Evolutionary conservation across 23 tunicate genomes (phyloP).

Genomic region (Styela plicata): DNA sequence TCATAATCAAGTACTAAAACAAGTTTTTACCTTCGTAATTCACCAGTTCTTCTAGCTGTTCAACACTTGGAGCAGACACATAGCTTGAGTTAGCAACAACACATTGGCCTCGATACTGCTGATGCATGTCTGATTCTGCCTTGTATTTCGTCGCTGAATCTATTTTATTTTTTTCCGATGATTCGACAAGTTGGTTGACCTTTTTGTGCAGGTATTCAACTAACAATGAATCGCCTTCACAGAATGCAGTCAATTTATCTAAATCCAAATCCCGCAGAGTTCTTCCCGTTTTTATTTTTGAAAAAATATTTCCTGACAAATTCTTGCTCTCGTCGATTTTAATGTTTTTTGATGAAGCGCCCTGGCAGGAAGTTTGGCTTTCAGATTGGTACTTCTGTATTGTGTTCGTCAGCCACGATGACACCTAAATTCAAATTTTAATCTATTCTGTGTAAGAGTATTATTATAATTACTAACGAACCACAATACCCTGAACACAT

Average conservation of each 20-base stretch:
- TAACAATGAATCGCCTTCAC: constrained; percentile 12
- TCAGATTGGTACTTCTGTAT: background rate
- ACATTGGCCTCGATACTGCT: constrained; percentile 8
- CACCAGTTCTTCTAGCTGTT: constrained; percentile 30
- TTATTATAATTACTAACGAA: background rate
- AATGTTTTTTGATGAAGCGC: background rate
- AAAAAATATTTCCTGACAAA: background rate
- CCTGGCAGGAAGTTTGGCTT: background rate
- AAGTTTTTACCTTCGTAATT: constrained; percentile 10
- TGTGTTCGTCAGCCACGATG: background rate
- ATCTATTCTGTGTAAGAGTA: no score
- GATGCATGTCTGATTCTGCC: background rate
- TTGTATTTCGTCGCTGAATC: background rate
- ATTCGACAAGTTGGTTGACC: background rate
- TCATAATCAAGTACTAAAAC: background rate
- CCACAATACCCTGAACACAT: background rate
- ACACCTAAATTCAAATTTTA: background rate
- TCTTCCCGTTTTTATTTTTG: background rate
- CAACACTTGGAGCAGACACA: background rate
- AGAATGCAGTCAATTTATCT: background rate
- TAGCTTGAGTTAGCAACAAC: background rate
- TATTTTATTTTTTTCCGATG: background rate
- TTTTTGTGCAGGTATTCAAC: background rate
- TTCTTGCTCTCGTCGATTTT: background rate
- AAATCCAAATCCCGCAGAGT: background rate